Evolutionary conservation across 2,888 invertebrate species (phyloP).

Genomic region (Eucriotettix oculatus): DNA sequence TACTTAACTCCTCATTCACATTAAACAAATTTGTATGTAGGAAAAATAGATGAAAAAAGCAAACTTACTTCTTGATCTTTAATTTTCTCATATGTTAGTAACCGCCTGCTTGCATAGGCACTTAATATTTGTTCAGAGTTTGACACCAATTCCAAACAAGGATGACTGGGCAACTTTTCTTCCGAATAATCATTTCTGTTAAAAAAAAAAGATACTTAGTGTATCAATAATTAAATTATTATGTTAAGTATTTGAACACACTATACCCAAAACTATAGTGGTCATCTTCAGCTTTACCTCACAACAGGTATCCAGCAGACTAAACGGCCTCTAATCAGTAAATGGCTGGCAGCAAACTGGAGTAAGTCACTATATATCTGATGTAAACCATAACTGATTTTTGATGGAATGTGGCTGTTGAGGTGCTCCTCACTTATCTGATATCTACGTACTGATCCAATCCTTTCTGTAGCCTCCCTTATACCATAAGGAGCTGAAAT

Average conservation of each 20-base stretch:
- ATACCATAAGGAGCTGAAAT: constrained; percentile 90
- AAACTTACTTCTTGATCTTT: constrained; percentile 3
- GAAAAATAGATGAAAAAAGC: no score
- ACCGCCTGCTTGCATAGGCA: constrained; percentile 58
- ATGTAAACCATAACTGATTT: constrained; percentile 68
- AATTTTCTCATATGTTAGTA: constrained; percentile 73
- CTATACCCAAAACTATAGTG: neutral
- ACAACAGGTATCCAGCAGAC: constrained; percentile 94
- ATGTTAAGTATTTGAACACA: neutral
- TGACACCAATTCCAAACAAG: constrained; percentile 54
- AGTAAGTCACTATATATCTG: constrained; percentile 74
- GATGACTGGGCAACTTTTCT: constrained; percentile 61
- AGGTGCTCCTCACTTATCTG: constrained; percentile 46
- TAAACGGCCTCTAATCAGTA: constrained; percentile 59
- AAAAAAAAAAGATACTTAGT: constrained; percentile 16
- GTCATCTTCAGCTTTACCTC: constrained; percentile 33
- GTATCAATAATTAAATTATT: constrained; percentile 1
- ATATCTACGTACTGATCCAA: constrained; percentile 42
- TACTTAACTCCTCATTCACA: no score
- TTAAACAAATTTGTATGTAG: no score
- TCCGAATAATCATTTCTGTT: constrained; percentile 55
- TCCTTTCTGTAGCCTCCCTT: constrained; percentile 77
- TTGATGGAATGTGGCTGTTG: constrained; percentile 61
- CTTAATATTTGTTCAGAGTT: constrained; percentile 85
- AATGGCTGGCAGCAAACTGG: constrained; percentile 59